Percentiles rank a stretch among this genome's conserved stretches.
phyloP scores from a whole-genome alignment of 2,888 invertebrate species.

The Leucania comma region DNA sequence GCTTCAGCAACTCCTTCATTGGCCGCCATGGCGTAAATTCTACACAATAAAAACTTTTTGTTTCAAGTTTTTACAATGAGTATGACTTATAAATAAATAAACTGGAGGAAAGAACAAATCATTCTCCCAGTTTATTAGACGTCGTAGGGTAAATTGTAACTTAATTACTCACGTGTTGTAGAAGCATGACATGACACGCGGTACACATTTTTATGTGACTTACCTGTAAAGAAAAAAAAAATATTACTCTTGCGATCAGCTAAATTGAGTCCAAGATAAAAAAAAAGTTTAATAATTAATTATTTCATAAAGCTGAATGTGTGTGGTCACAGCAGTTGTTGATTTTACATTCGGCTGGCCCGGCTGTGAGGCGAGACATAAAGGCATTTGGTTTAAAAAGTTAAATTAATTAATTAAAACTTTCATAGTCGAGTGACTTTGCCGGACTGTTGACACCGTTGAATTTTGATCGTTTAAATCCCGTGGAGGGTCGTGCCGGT shows the following conservation, averaged over 20 bases:
- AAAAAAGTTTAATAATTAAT: background rate
- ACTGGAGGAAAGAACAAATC: too few species aligned
- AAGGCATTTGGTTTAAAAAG: background rate
- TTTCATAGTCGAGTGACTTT: background rate
- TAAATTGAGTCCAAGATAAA: background rate
- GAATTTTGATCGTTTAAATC: too few species aligned
- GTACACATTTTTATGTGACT: conserved; percentile 6
- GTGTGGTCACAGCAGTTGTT: conserved; percentile 2
- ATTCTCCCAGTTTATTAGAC: background rate
- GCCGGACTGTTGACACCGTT: background rate
- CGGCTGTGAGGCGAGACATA: background rate
- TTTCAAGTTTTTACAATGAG: background rate
- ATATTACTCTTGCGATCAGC: background rate
- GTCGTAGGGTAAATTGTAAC: background rate
- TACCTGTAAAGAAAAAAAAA: conserved; percentile 30
- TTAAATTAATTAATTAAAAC: conserved; percentile 2
- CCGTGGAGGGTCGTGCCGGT: too few species aligned
- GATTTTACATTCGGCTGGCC: background rate
- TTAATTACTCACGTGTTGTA: conserved; percentile 10
- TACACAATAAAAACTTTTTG: background rate
- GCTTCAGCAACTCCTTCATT: background rate
- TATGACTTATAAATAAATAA: background rate
- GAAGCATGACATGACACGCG: background rate
- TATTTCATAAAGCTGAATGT: background rate
- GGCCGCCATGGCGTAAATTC: background rate